Base-by-base conservation (phyloP, 1,140 invertebrate genomes). In the Musca vetustissima region DNA sequence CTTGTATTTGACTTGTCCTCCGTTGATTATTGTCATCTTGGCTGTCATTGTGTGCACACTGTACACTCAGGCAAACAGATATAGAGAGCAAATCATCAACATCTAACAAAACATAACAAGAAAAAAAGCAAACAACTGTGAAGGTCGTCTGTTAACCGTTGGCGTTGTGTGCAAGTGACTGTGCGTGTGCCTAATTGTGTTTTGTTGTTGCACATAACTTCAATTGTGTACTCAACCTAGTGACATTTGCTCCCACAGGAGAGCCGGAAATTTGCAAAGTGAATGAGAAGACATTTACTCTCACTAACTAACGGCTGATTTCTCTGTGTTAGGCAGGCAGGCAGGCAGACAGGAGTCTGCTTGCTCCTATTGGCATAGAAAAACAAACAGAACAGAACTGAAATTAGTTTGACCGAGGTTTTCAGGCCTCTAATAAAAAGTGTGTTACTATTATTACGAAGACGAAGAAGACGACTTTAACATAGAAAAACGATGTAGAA, bases 381-480 rank as follows among this genome's bases (percentile, higher is more conserved):
- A 43, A 4, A 43, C 4, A 28, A 28, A 28, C 28, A 28, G 28
- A 28, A n/a, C n/a, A 32, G 36, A 7, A 43, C 36, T 2, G 36
- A 61, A 61, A 61, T 61, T 61, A 61, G 57, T 61, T 61, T 61
- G 57, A 61, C 57, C 28, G 57, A 61, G 57, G n/a, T 17, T 43
- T 61, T 61, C 28, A 61, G 36, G 57, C 57, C 28, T 9, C 28
- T n/a, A 32, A 43, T 7, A 43, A 43, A 43, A 61, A 61, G 19
- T 61, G 57, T 61, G 57, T 19, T 61, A 61, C 57, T 61, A 13
- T 14, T 14, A 21, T 8, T 2, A 59, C 25, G 36, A 43, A n/a
- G n/a, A n/a, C n/a, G n/a, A n/a, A n/a, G n/a, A n/a, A n/a, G n/a
- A n/a, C n/a, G n/a, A n/a, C n/a, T n/a, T n/a, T n/a, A 43, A 43